These are phyloP conservation scores for Apamea crenata DNA, from an alignment of 2,888 invertebrate genomes.

Conservation along the genomic window DNA sequence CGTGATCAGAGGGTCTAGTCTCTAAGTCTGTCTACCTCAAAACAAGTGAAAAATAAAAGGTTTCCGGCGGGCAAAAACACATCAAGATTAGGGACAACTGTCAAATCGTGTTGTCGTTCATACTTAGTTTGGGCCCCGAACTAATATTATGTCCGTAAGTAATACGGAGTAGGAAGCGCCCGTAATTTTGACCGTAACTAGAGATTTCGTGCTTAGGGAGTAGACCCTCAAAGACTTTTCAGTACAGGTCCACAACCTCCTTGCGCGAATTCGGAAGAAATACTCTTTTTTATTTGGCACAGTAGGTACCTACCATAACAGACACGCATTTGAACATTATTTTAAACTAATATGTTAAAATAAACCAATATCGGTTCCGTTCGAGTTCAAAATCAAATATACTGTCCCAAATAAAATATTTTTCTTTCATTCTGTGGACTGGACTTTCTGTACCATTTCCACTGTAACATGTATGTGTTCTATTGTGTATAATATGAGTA, in stretches of 20 bases:
- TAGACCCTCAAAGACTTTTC: not conserved
- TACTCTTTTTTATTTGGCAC: not conserved
- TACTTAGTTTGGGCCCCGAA: not conserved
- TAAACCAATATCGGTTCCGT: not conserved
- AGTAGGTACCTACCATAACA: not conserved
- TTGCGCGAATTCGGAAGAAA: not conserved
- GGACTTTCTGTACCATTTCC: conserved; percentile 7
- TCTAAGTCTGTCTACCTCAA: too few relatives aligned
- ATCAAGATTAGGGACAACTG: not conserved
- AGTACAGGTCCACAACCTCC: not conserved
- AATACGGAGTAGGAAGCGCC: not conserved
- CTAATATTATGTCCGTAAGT: too few relatives aligned
- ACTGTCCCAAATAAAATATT: not conserved
- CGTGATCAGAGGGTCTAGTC: too few relatives aligned
- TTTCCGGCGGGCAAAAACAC: not conserved
- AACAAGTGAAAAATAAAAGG: too few relatives aligned
- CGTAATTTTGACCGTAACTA: not conserved
- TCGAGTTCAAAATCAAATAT: not conserved
- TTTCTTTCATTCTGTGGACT: not conserved
- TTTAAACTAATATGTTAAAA: not conserved
- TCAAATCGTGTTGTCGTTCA: too few relatives aligned
- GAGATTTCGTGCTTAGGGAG: not conserved
- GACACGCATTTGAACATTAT: not conserved
- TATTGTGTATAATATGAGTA: conserved; percentile 22
- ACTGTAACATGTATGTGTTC: not conserved